Percentiles rank a stretch among this genome's conserved stretches.
Evolutionary conservation across 2,113 vertebrate genomes (phyloP).

Genomic region (Neomonachus schauinslandi): DNA sequence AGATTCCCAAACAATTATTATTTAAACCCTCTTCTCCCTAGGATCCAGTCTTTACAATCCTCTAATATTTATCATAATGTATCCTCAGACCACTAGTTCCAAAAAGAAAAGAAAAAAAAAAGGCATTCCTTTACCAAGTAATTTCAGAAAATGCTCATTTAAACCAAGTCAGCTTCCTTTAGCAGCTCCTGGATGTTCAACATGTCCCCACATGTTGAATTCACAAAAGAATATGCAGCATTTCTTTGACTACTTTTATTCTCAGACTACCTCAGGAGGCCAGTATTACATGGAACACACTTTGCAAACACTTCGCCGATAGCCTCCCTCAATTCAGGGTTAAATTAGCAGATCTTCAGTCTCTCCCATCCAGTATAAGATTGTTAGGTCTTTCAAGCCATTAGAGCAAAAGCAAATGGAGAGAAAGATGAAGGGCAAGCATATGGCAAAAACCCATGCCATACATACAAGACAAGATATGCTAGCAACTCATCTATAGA

Average conservation of each 20-base stretch:
- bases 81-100: not conserved
- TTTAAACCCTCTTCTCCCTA: not conserved
- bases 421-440: not conserved
- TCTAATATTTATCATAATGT: not conserved
- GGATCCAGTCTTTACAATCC: not conserved
- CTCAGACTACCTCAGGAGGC: not conserved
- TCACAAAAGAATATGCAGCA: not conserved
- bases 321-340: not conserved
- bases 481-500: not conserved
- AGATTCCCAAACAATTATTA: not conserved
- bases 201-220: not conserved
- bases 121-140: not conserved
- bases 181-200: not conserved
- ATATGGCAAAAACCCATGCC: not conserved
- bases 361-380: not conserved
- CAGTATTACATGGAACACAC: not conserved
- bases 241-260: not conserved
- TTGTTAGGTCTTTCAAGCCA: not conserved
- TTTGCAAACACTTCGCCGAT: not conserved
- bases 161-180: not conserved
- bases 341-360: not conserved
- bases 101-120: not conserved
- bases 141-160: constrained; percentile 10
- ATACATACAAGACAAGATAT: not conserved
- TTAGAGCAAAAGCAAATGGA: not conserved